phyloP scores from a whole-genome alignment of 2,888 invertebrate genomes.

The Hartigia nigra region DNA sequence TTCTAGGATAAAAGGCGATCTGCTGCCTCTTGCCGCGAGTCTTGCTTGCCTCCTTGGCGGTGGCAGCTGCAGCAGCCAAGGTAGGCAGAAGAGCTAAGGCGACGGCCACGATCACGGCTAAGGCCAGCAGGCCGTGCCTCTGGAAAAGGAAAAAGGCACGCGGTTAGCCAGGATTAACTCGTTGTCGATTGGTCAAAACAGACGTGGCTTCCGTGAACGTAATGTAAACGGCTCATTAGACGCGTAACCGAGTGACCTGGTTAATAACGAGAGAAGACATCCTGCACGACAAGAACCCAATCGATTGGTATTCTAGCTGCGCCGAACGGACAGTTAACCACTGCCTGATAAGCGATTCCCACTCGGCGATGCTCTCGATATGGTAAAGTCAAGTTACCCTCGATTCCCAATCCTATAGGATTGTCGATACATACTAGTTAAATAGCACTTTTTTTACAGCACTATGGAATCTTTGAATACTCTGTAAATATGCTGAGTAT shows the following conservation, averaged over 20 bases:
- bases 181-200: background rate
- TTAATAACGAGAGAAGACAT: constrained; percentile 55
- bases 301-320: constrained; percentile 55
- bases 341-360: constrained; percentile 52
- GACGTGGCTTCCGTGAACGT: background rate
- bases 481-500: background rate
- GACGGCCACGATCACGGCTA: background rate
- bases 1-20: constrained; percentile 48
- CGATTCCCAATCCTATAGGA: background rate
- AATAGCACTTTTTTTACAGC: background rate
- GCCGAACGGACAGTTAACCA: constrained; percentile 47
- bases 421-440: background rate
- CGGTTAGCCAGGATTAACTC: background rate
- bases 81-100: constrained; percentile 27
- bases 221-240: constrained; percentile 34
- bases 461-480: background rate
- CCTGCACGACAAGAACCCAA: constrained; percentile 48
- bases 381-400: constrained; percentile 15
- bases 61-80: constrained; percentile 29
- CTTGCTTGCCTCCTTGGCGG: constrained; percentile 50
- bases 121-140: constrained; percentile 2
- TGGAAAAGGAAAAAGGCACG: background rate
- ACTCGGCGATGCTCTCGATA: constrained; percentile 38
- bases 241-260: constrained; percentile 55
- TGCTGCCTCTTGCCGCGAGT: constrained; percentile 59